Conservation (phyloP, 2,888 invertebrate species). For the Apotomis betuletana region DNA sequence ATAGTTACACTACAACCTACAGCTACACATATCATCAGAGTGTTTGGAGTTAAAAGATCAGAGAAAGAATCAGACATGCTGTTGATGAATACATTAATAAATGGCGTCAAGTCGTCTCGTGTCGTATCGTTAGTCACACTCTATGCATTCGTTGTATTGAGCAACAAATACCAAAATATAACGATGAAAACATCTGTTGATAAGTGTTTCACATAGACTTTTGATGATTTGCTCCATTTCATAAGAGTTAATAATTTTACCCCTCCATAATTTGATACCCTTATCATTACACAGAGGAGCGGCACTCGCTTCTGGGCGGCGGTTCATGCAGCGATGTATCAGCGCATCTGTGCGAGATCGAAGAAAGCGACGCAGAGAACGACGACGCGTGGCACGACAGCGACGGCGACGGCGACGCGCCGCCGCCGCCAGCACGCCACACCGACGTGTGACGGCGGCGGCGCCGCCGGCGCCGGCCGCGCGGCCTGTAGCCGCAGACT, state of each 20-base stretch:
- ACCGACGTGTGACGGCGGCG: constrained; percentile 68
- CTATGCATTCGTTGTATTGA: too few relatives aligned
- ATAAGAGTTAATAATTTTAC: not conserved
- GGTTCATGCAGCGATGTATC: constrained; percentile 93
- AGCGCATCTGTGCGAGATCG: constrained; percentile 95
- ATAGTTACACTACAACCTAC: too few relatives aligned
- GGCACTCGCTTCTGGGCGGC: constrained; percentile 89
- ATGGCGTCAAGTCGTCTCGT: too few relatives aligned
- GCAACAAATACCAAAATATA: too few relatives aligned
- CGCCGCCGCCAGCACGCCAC: constrained; percentile 54
- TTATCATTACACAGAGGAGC: constrained; percentile 83
- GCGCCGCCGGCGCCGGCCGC: constrained; percentile 42
- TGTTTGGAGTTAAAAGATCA: too few relatives aligned
- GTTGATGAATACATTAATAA: too few relatives aligned
- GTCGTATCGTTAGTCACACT: too few relatives aligned
- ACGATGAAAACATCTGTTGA: too few relatives aligned
- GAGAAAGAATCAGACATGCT: too few relatives aligned
- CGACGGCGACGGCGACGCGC: constrained; percentile 45
- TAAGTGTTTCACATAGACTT: too few relatives aligned
- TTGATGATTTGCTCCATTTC: too few relatives aligned
- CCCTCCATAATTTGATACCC: not conserved
- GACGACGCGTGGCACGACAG: constrained; percentile 50
- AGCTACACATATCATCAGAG: too few relatives aligned
- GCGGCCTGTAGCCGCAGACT: constrained; percentile 46
- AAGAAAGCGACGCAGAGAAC: constrained; percentile 91